Evolutionary conservation across 2,113 vertebrate genomes (phyloP).

Genomic region (Limnothrissa miodon): DNA sequence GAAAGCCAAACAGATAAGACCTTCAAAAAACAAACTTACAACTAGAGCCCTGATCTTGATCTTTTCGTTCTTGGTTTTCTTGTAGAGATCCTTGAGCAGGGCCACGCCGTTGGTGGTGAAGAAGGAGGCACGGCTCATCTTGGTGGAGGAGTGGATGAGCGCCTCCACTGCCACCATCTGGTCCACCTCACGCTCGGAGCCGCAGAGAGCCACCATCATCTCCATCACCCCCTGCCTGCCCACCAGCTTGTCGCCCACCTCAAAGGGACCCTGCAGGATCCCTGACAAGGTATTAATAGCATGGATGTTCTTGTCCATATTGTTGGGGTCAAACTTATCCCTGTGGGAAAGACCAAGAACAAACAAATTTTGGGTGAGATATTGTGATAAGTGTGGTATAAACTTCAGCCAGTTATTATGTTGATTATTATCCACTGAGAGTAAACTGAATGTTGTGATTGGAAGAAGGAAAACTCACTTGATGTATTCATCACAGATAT

Average conservation of each 20-base stretch:
- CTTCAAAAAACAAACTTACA: conserved; percentile 69
- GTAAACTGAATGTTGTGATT: not conserved
- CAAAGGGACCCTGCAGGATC: conserved; percentile 91
- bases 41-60: conserved; percentile 96
- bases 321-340: conserved; percentile 88
- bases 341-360: conserved; percentile 60
- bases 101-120: conserved; percentile 92
- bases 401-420: not conserved
- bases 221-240: conserved; percentile 93
- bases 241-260: conserved; percentile 87
- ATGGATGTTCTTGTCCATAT: conserved; percentile 96
- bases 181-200: conserved; percentile 89
- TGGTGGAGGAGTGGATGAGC: conserved; percentile 89
- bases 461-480: conserved; percentile 69
- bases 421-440: not conserved
- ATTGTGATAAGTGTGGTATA: not conserved
- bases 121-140: conserved; percentile 92
- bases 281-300: conserved; percentile 92
- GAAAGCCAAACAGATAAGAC: too few relatives aligned
- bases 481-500: conserved; percentile 88
- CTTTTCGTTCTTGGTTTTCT: conserved; percentile 94
- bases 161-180: conserved; percentile 96
- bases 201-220: conserved; percentile 96
- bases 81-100: conserved; percentile 94
- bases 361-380: not conserved